Evolutionary conservation across 2,113 vertebrate genomes (phyloP).

Genomic region (Nothobranchius kuhntae): DNA sequence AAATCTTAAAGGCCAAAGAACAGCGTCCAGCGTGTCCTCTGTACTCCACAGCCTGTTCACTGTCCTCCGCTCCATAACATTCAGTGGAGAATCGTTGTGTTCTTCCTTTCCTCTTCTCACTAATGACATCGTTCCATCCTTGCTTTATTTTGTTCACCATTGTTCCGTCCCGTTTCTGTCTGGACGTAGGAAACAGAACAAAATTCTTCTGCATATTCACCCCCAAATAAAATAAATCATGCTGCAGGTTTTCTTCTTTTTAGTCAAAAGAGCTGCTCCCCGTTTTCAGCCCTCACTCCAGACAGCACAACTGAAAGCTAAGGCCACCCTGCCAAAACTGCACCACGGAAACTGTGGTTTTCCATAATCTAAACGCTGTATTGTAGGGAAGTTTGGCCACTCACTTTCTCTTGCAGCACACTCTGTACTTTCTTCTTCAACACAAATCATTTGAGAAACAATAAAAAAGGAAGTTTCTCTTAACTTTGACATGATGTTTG

Average conservation of each 20-base stretch:
- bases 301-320: conserved; percentile 27
- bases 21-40: conserved; percentile 18
- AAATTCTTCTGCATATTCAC: conserved; percentile 26
- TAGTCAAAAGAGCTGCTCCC: conserved; percentile 29
- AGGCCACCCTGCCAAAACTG: conserved; percentile 52
- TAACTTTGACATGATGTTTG: background rate
- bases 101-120: conserved; percentile 3
- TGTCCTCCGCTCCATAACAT: conserved; percentile 8
- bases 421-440: conserved; percentile 65
- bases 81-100: background rate
- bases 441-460: background rate
- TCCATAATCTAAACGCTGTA: conserved; percentile 56
- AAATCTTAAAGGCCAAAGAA: conserved; percentile 61
- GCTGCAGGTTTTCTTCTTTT: conserved; percentile 31
- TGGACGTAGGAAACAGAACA: conserved; percentile 39
- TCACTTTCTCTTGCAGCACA: conserved; percentile 34
- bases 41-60: conserved; percentile 17
- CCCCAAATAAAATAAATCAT: conserved; percentile 23
- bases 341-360: conserved; percentile 76
- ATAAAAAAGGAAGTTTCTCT: background rate
- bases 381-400: conserved; percentile 30
- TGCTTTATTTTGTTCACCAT: conserved; percentile 27
- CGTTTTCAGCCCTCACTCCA: conserved; percentile 32
- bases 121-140: conserved; percentile 2
- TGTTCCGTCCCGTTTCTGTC: conserved; percentile 1